These are phyloP conservation scores for Drosophila paracracens DNA, from an alignment of 2,888 invertebrate genomes.

Conservation along the genomic window DNA sequence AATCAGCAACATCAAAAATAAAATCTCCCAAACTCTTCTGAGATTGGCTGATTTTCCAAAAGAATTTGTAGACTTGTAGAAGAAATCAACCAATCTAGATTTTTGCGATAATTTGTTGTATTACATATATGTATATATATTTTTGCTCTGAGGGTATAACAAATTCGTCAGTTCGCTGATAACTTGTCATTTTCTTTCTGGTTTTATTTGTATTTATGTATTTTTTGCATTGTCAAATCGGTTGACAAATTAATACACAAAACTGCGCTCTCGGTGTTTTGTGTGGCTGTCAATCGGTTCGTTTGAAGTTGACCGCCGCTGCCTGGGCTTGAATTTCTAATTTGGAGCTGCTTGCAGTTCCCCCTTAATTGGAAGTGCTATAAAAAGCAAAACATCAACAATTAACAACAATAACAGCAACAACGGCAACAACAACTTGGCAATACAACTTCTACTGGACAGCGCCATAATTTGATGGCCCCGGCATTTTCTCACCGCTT, in stretches of 20 bases:
- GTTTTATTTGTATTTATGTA: neutral
- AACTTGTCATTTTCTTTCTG: constrained; percentile 3
- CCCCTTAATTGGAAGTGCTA: constrained; percentile 53
- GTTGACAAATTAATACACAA: constrained; percentile 75
- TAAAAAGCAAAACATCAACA: constrained; percentile 55
- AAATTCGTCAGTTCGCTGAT: constrained; percentile 9
- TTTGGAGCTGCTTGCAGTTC: constrained; percentile 52
- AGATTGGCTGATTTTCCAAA: neutral
- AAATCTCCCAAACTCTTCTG: neutral
- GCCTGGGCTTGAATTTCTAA: constrained; percentile 65
- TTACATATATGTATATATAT: neutral
- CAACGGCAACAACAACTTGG: constrained; percentile 16
- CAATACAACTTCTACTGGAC: constrained; percentile 16
- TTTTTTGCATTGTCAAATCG: constrained; percentile 59
- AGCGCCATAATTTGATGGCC: constrained; percentile 70
- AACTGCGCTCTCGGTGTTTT: constrained; percentile 45
- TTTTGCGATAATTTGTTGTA: neutral
- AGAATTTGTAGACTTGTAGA: neutral
- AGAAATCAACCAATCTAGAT: neutral
- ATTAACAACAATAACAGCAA: constrained; percentile 41
- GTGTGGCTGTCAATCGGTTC: constrained; percentile 50
- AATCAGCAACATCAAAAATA: neutral
- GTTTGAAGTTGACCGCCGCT: constrained; percentile 67
- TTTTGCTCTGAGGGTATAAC: neutral
- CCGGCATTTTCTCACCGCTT: constrained; percentile 57